Percentiles rank a stretch among this genome's conserved stretches.
phyloP scores from a whole-genome alignment of 2,113 vertebrate genomes.

The Hippolais icterina region DNA sequence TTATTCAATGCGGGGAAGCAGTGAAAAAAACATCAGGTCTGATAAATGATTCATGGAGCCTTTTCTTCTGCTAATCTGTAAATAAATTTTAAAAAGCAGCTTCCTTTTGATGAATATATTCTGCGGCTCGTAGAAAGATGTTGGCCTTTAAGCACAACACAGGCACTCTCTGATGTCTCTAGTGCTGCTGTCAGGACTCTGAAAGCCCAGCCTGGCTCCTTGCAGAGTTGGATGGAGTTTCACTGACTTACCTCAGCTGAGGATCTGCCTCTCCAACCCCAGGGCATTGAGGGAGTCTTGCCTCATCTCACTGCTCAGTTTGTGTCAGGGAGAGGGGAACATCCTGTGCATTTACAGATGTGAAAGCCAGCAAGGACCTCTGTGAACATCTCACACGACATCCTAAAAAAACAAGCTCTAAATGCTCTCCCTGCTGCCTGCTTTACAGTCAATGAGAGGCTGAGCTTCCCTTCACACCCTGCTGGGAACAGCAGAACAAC shows the following conservation, averaged over 20 bases:
- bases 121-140: constrained; percentile 51
- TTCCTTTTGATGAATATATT: constrained; percentile 67
- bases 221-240: neutral
- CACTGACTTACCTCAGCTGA: neutral
- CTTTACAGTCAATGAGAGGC: neutral
- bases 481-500: neutral
- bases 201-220: neutral
- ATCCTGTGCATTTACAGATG: neutral
- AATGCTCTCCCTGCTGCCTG: neutral
- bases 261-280: neutral
- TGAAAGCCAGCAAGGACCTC: neutral
- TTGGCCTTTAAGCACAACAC: constrained; percentile 19
- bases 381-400: rapidly evolving
- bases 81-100: constrained; percentile 62
- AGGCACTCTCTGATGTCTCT: neutral
- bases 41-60: constrained; percentile 68
- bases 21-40: constrained; percentile 34
- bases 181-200: neutral
- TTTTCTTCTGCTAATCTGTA: constrained; percentile 68
- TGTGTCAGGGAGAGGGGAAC: neutral
- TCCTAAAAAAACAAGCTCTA: neutral
- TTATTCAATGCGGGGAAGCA: neutral
- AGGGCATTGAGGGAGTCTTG: rapidly evolving
- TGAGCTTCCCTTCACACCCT: neutral
- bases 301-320: neutral